Base-by-base conservation (phyloP, 2,888 invertebrate genomes). In the Drosophila niveifrons region DNA sequence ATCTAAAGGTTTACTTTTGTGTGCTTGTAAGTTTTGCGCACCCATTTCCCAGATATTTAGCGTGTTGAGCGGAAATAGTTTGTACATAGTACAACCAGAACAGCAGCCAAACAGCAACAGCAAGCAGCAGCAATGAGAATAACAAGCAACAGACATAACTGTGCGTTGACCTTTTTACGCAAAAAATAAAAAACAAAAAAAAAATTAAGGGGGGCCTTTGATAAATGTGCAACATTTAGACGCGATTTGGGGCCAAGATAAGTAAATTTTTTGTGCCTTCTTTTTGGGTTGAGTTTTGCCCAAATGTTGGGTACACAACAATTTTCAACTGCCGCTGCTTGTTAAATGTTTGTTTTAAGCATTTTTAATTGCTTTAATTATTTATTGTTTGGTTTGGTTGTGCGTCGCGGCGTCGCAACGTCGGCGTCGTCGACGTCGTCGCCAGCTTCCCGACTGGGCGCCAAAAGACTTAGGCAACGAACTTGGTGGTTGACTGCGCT, bases 301-400 rank as follows among this genome's bases (percentile, higher is more conserved):
- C 63, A 85, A 82, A 85, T 72, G 69, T 77, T 72, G 75, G 75
- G 75, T 75, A 75, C 64, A 75, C 71, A 71, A 78, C 66, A 73
- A 70, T 75, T 72, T 75, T 67, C 75, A 80, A 67, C 75, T 87
- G 87, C 71, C 82, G 88, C 80, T 80, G 87, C 81, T 87, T 86
- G 88, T 88, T 90, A 83, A 90, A 85, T 85, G 88, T 87, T 90
- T 89, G 83, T 88, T 89, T 89, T 90, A 55, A 82, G 85, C 75
- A 78, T 79, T 90, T 83, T 90, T 90, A 90, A 90, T 90, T 90
- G 90, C 81, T 78, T 83, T 76, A 82, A 81, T 89, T 88, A 90
- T 90, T 90, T 90, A 90, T 90, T 90, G 90, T 90, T 87, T 80
- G 86, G 82, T 66, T 80, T 64, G 31, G 31, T 31, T 68, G 75